These are phyloP conservation scores for Diploptera punctata DNA, from an alignment of 2,888 invertebrate species.

Conservation along the genomic window DNA sequence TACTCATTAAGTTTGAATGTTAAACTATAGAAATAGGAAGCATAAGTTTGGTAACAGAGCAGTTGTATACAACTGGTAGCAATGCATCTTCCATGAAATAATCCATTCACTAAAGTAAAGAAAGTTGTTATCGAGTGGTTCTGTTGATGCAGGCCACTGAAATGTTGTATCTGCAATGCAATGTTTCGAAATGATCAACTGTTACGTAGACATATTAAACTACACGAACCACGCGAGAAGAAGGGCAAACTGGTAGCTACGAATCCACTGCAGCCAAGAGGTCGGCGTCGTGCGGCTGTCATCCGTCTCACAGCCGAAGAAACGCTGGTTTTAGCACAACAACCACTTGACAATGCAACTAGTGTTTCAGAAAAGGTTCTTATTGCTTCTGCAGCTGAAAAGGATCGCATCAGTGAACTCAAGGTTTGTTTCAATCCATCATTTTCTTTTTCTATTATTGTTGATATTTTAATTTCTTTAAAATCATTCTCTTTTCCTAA, in stretches of 20 bases:
- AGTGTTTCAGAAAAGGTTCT: constrained; percentile 52
- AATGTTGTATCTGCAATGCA: constrained; percentile 49
- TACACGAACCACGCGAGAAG: constrained; percentile 34
- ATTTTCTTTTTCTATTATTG: no score
- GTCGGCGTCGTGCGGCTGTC: constrained; percentile 34
- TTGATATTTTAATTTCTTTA: no score
- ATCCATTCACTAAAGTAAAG: no score
- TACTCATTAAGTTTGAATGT: no score
- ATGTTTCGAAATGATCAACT: constrained; percentile 48
- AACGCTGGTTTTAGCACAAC: constrained; percentile 45
- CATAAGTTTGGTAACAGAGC: no score
- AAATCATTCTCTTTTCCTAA: no score
- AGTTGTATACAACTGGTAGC: no score
- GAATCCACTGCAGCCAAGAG: constrained; percentile 7
- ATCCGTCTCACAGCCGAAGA: constrained; percentile 46
- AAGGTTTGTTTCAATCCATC: constrained; percentile 40
- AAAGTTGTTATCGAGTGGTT: no score
- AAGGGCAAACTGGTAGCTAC: constrained; percentile 26
- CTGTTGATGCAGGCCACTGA: constrained; percentile 35
- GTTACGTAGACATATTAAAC: constrained; percentile 49
- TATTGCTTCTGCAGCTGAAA: constrained; percentile 51
- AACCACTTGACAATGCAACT: constrained; percentile 42
- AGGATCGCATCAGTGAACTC: constrained; percentile 47
- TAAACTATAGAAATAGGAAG: no score
- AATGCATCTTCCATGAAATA: no score